Conservation (phyloP, 2,113 vertebrate genomes). For the Neomonachus schauinslandi region DNA sequence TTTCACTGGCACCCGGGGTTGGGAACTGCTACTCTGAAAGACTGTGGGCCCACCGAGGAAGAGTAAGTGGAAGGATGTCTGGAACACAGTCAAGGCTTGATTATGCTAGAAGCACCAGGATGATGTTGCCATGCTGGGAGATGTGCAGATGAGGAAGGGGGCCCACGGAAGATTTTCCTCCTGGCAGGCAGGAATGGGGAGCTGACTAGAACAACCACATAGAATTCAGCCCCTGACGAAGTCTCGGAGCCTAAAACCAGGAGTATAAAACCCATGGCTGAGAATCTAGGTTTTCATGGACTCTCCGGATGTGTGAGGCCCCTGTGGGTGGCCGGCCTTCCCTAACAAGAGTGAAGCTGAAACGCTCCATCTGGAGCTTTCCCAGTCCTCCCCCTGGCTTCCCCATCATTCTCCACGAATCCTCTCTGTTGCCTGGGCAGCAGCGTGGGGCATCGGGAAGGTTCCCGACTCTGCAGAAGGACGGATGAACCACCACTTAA, state of each 20-base stretch:
- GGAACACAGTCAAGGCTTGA: background rate
- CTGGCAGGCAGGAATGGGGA: too few relatives aligned
- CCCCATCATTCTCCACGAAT: background rate
- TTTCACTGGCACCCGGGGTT: background rate
- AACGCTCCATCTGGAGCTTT: accelerated
- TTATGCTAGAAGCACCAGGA: background rate
- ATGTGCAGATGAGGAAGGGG: background rate
- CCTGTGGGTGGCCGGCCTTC: background rate
- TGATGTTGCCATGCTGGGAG: accelerated
- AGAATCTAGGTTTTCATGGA: background rate
- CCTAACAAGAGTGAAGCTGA: background rate
- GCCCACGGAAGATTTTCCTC: background rate
- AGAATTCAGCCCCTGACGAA: background rate
- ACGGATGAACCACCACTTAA: background rate
- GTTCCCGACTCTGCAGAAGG: background rate
- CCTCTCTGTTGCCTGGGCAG: background rate
- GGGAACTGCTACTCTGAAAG: background rate
- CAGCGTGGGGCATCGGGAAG: background rate
- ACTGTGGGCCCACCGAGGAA: background rate
- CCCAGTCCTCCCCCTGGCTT: too few relatives aligned
- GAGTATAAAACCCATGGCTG: background rate
- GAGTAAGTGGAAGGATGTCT: background rate
- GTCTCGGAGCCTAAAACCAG: background rate
- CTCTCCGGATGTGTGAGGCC: accelerated
- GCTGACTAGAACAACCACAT: accelerated